Evolutionary conservation across 2,888 invertebrate genomes (phyloP), one percentile per base, ranked within the genome.

Genomic region (Entomobrya multifasciata): DNA sequence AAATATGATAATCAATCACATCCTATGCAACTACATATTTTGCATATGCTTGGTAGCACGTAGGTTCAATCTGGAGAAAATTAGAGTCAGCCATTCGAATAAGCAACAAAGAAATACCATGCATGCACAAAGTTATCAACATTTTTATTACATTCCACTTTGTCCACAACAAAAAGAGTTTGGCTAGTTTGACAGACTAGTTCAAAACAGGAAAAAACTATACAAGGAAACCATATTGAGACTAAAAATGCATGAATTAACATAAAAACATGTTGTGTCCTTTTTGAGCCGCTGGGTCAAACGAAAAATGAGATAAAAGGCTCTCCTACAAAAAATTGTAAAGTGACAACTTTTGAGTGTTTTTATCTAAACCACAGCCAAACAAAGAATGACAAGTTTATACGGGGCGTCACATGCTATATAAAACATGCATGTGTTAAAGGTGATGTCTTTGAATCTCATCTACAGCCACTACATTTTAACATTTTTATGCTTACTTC

Each of bases 241-340:
- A 72, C 44, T 81, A 72, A 44, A 60, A 60, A 81, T 81, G 81
- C 81, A 72, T 72, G 81, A 81, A 81, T 81, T 81, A 81, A 81
- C 81, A 81, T 81, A 57, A 81, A 72, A 81, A 72, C 72, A 72
- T 60, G n/a, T 60, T 25, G 70, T 30, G 13, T 30, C 49, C 27
- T 44, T 70, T 30, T 25, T 70, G 70, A 70, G 65, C 17, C 65
- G 36, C 41, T 65, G n/a, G 36, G 17, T 41, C 36, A 41, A 41
- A 20, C 17, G 30, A 27, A n/a, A n/a, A n/a, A n/a, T n/a, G n/a
- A n/a, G n/a, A n/a, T n/a, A n/a, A n/a, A n/a, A n/a, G n/a, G n/a
- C n/a, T n/a, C n/a, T n/a, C n/a, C n/a, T 17, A 1, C 17, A 17
- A 2, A 52, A 0, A 60, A n/a, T 15, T 3, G 47, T 20, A 57